Evolutionary conservation across 2,888 invertebrate species (phyloP), one percentile per base, ranked within the genome.

Genomic region (Drosophila nr. perissopoda): DNA sequence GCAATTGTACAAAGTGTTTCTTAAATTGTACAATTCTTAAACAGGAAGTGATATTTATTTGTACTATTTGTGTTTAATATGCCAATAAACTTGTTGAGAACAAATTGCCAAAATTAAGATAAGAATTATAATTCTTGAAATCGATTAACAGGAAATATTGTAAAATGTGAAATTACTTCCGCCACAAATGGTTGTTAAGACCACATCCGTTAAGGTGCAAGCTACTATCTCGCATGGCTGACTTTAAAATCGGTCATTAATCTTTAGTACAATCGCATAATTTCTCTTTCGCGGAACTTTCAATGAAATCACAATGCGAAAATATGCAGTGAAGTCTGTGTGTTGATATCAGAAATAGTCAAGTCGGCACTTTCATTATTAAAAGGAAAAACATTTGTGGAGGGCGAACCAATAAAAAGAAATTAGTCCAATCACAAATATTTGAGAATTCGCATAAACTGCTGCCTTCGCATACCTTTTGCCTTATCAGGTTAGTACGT

Each of bases 241-340:
- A 27, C 38, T 62, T 40, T 65, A 36, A 70, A 64, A 59, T 58
- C 49, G 31, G 27, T 65, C 63, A 67, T 77, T 72, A 67, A 77
- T 38, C 36, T 72, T 38, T 29, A 56, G 40, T 10, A n/a, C 40
- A 40, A 52, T 70, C 70, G 18, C 34, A 46, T 53, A 70, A 65
- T 70, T 58, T 51, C 21, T 13, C 52, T 74, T 84, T 79, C 89
- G 10, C 46, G 69, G 86, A 83, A 83, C 31, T 53, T 52, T n/a
- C 33, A 56, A 72, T 81, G 74, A 89, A 88, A 75, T 89, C 85
- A 84, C 53, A 80, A 59, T 64, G 16, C 62, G 38, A 78, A 80
- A 76, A 83, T 81, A 71, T 71, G 46, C 88, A 79, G 79, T 78
- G 70, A 75, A 72, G 4, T 48, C 1, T n/a, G 10, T 40, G 40